A percentile compares a stretch with the other conserved stretches of the same genome.
phyloP scores from a whole-genome alignment of 2,113 vertebrate genomes.

The Laticauda laticaudata region DNA sequence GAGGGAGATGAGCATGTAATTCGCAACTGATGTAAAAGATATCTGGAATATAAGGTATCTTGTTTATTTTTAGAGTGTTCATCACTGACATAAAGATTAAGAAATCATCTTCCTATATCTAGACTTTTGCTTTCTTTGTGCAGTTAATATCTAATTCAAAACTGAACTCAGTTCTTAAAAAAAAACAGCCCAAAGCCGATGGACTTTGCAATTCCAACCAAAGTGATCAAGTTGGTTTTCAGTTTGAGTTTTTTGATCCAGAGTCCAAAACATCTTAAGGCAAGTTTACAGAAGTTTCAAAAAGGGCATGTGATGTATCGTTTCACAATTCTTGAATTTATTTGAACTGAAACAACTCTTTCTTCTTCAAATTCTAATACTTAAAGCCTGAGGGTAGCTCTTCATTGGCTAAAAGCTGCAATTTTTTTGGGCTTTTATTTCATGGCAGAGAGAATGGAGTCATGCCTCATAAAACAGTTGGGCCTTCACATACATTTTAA shows the following conservation, averaged over 20 bases:
- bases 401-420: not conserved
- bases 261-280: not conserved
- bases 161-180: not conserved
- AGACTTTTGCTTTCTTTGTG: not conserved
- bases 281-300: not conserved
- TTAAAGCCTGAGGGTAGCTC: not conserved
- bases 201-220: not conserved
- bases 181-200: not conserved
- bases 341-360: not conserved
- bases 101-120: not conserved
- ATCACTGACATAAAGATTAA: conserved; percentile 8
- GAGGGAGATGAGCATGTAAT: not conserved
- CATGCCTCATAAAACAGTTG: not conserved
- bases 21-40: conserved; percentile 25
- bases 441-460: not conserved
- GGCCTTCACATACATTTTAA: not conserved
- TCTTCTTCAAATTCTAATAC: not conserved
- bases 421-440: not conserved
- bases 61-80: conserved; percentile 20
- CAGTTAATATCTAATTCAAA: not conserved
- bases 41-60: conserved; percentile 16
- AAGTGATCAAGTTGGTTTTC: not conserved
- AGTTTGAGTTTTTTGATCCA: not conserved
- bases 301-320: not conserved
- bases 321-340: not conserved